Evolutionary conservation across 2,797 vertebrate genomes (phyloP), one percentile per base, ranked within the genome.

Genomic region (Borostomias antarcticus): DNA sequence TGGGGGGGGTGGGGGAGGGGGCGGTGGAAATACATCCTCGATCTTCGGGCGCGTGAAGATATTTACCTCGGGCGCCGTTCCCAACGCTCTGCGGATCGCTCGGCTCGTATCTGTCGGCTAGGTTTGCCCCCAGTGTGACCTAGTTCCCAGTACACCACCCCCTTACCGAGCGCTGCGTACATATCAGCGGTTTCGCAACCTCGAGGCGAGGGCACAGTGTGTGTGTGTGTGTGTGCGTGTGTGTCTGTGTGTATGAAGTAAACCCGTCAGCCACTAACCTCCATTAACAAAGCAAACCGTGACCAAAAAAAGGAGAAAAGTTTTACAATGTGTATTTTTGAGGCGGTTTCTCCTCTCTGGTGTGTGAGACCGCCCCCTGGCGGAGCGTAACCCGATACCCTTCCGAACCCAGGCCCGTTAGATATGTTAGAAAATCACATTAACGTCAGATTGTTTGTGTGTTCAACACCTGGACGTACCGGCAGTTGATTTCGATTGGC

Each of bases 401-500:
- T 69, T 81, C 70, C 52, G 33, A 52, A 40, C 58, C 52, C 23
- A 37, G 32, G 23, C 37, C 62, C 43, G 58, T 64, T 78, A 66
- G 63, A 66, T 4, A 61, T 51, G 28, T 69, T 58, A 53, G 17
- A 73, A 57, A 62, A 70, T 60, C 29, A 60, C 35, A 45, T 15
- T 62, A 0, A 58, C 78, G 69, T 78, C 68, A 25, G 52, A 62
- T 70, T 70, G 70, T 77, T 80, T 81, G 73, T 79, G 76, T 74
- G 32, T 71, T 77, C 52, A 35, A 57, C 59, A 69, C 63, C 78
- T 13, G 10, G 21, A 30, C 62, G 61, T n/a, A n/a, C n/a, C n/a
- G n/a, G n/a, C 74, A 68, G 75, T 80, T 78, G 43, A 48, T n/a
- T 68, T 58, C 75, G 68, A 84, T 81, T 73, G 73, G 74, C 62